These are phyloP conservation scores for Brachionus angularis DNA, from an alignment of 1,140 invertebrate species.

Conservation along the genomic window DNA sequence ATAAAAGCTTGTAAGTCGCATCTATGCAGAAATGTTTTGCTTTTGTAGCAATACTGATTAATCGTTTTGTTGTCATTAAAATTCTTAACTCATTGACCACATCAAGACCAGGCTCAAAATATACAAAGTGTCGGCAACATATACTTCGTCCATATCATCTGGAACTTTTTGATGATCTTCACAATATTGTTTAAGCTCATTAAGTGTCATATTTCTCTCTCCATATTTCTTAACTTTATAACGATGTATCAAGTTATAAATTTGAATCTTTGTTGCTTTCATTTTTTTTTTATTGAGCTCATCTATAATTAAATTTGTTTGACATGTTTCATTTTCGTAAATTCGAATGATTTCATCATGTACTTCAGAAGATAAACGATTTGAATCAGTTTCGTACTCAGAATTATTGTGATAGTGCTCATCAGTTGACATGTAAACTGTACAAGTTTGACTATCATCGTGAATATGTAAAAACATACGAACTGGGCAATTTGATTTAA, in stretches of 20 bases:
- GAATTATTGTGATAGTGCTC: not conserved
- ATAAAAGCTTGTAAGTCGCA: not conserved
- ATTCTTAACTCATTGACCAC: not conserved
- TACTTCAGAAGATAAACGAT: not conserved
- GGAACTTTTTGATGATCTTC: not conserved
- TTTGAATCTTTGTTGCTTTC: not conserved
- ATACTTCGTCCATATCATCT: not conserved
- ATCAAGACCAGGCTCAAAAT: not conserved
- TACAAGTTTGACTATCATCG: not conserved
- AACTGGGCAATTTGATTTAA: slow-evolving; percentile 1
- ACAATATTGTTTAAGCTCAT: not conserved
- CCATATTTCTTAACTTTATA: not conserved
- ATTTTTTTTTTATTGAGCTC: not conserved
- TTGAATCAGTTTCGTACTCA: not conserved
- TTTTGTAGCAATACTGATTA: not conserved
- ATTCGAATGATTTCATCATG: slow-evolving; percentile 2
- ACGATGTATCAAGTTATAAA: slow-evolving; percentile 6
- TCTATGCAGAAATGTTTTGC: not conserved
- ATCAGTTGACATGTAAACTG: slow-evolving; percentile 9
- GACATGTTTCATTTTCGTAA: slow-evolving; percentile 11
- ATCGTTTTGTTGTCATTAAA: not conserved
- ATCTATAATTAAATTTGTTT: slow-evolving; percentile 10
- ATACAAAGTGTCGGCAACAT: not conserved
- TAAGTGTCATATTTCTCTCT: not conserved
- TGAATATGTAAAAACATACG: not conserved